These are phyloP conservation scores for Pomacea canaliculata DNA, from an alignment of 2,888 invertebrate genomes.

Conservation along the genomic window DNA sequence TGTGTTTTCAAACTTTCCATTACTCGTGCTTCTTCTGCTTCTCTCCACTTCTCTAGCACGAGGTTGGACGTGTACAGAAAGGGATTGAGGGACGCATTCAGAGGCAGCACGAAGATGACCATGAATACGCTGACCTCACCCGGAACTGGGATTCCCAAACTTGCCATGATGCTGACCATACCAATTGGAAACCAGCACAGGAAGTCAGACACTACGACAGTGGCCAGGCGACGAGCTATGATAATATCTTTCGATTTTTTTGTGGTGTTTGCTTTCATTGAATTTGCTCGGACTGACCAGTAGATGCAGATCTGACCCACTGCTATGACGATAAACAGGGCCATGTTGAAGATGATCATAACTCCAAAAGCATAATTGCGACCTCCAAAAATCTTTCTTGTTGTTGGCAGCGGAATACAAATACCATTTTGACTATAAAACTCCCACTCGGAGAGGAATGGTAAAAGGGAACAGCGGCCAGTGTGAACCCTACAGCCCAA, in stretches of 20 bases:
- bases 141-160: slow-evolving; percentile 18
- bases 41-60: slow-evolving; percentile 4
- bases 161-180: slow-evolving; percentile 20
- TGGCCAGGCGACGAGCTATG: slow-evolving; percentile 25
- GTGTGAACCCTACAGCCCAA: slow-evolving; percentile 43
- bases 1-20: no score
- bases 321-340: slow-evolving; percentile 59
- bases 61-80: slow-evolving; percentile 29
- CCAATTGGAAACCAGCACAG: slow-evolving; percentile 30
- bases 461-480: no score
- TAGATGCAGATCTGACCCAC: slow-evolving; percentile 63
- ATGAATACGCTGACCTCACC: slow-evolving; percentile 25
- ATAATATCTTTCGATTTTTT: slow-evolving; percentile 20
- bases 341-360: slow-evolving; percentile 61
- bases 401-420: slow-evolving; percentile 65
- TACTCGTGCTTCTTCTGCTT: neutral
- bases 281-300: slow-evolving; percentile 37
- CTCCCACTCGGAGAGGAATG: no score
- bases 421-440: slow-evolving; percentile 41
- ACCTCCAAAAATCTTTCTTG: slow-evolving; percentile 59
- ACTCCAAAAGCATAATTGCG: slow-evolving; percentile 65
- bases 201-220: slow-evolving; percentile 25
- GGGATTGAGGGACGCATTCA: slow-evolving; percentile 73
- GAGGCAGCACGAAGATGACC: slow-evolving; percentile 71
- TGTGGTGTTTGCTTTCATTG: neutral